These are phyloP conservation scores for Choristoneura fumiferana DNA, from an alignment of 1,140 invertebrate species.

Conservation along the genomic window DNA sequence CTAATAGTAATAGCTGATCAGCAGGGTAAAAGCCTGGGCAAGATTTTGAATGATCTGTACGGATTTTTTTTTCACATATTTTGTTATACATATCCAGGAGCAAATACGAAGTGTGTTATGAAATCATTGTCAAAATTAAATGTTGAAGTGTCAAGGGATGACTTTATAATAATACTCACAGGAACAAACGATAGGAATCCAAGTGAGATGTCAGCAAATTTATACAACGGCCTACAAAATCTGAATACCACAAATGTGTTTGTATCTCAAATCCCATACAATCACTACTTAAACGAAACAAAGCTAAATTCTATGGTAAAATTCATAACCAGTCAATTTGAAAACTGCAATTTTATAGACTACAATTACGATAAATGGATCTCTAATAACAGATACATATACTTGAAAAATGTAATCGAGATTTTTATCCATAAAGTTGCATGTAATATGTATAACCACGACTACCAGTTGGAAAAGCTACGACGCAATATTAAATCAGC, in stretches of 20 bases:
- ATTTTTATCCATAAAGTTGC: too few species aligned
- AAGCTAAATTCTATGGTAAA: background rate
- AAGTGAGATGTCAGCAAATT: background rate
- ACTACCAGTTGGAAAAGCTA: too few species aligned
- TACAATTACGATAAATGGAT: too few species aligned
- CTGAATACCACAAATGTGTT: background rate
- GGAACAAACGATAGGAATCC: background rate
- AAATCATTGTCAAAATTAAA: background rate
- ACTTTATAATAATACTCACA: background rate
- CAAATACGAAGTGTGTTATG: background rate
- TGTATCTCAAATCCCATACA: background rate
- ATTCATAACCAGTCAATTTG: background rate
- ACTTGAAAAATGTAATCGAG: too few species aligned
- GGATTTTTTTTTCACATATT: background rate
- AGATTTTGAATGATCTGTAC: background rate
- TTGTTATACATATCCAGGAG: background rate
- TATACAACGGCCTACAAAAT: background rate
- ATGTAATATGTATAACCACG: too few species aligned
- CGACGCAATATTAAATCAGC: too few species aligned
- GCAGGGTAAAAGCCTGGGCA: background rate
- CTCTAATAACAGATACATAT: too few species aligned
- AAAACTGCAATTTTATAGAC: background rate
- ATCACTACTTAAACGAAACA: background rate
- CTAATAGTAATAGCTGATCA: background rate
- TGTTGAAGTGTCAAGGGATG: background rate